Conservation (phyloP, 2,888 invertebrate species). For the Stegophylla sp. region DNA sequence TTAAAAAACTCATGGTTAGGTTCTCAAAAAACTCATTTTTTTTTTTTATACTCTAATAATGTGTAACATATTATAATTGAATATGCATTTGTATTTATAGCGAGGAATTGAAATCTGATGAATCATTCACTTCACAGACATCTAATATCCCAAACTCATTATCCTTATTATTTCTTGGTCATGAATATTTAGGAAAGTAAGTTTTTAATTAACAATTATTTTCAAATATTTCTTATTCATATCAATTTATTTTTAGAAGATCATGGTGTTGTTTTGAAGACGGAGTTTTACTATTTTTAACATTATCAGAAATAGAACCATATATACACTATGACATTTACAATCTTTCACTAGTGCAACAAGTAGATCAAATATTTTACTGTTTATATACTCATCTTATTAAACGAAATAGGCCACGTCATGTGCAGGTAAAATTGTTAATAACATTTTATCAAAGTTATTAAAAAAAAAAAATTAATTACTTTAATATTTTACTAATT, state of each 20-base stretch:
- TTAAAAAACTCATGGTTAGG: too few species aligned
- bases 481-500: background rate
- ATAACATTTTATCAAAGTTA: slow-evolving; percentile 11
- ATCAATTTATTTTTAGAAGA: slow-evolving; percentile 66
- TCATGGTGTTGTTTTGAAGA: slow-evolving; percentile 81
- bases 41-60: too few species aligned
- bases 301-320: slow-evolving; percentile 78
- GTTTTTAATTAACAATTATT: slow-evolving; percentile 23
- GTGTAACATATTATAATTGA: too few species aligned
- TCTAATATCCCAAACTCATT: slow-evolving; percentile 73
- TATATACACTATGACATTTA: slow-evolving; percentile 64
- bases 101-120: slow-evolving; percentile 21
- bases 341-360: slow-evolving; percentile 69
- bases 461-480: too few species aligned
- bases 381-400: slow-evolving; percentile 86
- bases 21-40: too few species aligned
- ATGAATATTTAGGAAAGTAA: slow-evolving; percentile 77
- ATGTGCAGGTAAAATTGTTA: slow-evolving; percentile 63
- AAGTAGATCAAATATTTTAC: slow-evolving; percentile 84
- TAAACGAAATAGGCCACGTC: slow-evolving; percentile 71
- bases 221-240: background rate
- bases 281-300: slow-evolving; percentile 80
- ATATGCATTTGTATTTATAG: slow-evolving; percentile 15
- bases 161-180: slow-evolving; percentile 80
- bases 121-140: slow-evolving; percentile 57